phyloP scores from a whole-genome alignment of 2,113 vertebrate genomes.

The Gallinago paraguaiae region DNA sequence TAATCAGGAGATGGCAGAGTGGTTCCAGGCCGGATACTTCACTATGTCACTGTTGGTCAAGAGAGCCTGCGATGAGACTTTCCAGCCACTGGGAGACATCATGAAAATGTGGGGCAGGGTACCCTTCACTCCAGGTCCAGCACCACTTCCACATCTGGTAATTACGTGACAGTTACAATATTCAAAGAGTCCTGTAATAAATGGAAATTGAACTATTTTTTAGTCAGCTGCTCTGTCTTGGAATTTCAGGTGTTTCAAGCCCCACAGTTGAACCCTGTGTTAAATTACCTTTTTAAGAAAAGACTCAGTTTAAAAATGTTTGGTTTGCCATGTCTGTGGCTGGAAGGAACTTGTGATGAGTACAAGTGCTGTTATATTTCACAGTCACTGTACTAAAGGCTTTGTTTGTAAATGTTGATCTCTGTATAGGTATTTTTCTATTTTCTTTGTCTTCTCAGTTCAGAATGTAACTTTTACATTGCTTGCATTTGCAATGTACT shows the following conservation, averaged over 20 bases:
- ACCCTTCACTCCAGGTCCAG: conserved; percentile 89
- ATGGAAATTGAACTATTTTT: not conserved
- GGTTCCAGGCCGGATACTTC: conserved; percentile 99
- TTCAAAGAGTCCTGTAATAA: not conserved
- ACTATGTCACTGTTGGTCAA: conserved; percentile 95
- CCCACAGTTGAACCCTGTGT: not conserved
- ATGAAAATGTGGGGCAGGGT: conserved; percentile 98
- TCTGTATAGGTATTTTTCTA: not conserved
- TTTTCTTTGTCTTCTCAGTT: not conserved
- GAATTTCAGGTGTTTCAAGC: not conserved
- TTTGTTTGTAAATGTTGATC: not conserved
- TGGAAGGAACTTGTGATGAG: not conserved
- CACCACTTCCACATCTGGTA: conserved; percentile 91
- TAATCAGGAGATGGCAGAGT: conserved; percentile 97
- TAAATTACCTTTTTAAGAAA: not conserved
- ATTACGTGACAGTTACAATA: not conserved
- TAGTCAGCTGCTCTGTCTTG: not conserved
- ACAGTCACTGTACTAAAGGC: not conserved
- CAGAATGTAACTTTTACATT: not conserved
- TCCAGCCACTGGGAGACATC: conserved; percentile 93
- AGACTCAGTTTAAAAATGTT: not conserved
- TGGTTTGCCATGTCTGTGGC: not conserved
- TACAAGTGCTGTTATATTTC: not conserved
- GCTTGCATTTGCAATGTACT: not conserved
- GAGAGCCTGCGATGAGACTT: conserved; percentile 96